Percentiles rank a stretch among this genome's conserved stretches.
Evolutionary conservation across 2,888 invertebrate species (phyloP).

Genomic region (Schizaphis graminum): DNA sequence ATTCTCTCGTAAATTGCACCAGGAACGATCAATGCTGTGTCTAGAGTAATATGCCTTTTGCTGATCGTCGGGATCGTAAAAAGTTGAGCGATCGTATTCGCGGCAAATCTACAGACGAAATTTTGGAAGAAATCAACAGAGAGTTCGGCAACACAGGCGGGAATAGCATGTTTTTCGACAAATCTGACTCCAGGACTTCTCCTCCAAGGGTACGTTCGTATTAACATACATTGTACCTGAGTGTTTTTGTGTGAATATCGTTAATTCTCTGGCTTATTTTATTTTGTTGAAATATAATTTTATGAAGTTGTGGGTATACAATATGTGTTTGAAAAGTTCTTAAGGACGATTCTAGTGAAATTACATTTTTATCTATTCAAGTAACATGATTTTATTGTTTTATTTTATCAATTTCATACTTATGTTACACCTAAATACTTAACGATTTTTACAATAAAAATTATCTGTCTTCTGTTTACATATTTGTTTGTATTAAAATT

Average conservation of each 20-base stretch:
- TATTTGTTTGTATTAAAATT: not conserved
- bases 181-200: conserved; percentile 18
- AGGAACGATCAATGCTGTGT: conserved; percentile 47
- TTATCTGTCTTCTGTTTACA: not conserved
- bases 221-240: not conserved
- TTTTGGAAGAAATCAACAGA: conserved; percentile 69
- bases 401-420: not conserved
- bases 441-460: not conserved
- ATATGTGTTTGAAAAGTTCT: not conserved
- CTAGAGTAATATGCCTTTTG: conserved; percentile 56
- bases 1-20: not conserved
- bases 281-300: not conserved
- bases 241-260: not conserved
- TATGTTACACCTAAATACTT: not conserved
- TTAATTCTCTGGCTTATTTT: not conserved
- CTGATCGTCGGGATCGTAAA: conserved; percentile 51
- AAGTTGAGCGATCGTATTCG: conserved; percentile 69
- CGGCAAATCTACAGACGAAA: conserved; percentile 70
- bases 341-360: not conserved
- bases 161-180: conserved; percentile 59
- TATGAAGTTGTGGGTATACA: not conserved
- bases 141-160: conserved; percentile 69
- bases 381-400: not conserved
- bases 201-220: conserved; percentile 62
- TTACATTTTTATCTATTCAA: not conserved